phyloP scores from a whole-genome alignment of 2,797 vertebrate genomes.

The Astyanax mexicanus region DNA sequence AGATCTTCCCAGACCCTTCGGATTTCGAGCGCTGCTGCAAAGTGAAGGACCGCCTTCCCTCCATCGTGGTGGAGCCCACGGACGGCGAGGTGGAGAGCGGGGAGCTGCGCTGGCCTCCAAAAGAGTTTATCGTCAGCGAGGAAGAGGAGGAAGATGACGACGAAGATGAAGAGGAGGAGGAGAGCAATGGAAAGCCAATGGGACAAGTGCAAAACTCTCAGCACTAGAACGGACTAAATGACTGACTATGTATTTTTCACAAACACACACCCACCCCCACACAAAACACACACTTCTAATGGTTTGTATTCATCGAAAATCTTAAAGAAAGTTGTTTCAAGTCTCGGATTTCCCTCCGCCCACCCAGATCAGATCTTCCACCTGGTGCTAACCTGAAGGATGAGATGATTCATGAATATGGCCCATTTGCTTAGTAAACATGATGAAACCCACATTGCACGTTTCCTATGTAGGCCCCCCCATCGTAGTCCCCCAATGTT shows the following conservation, averaged over 20 bases:
- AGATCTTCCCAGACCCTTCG: conserved; percentile 97
- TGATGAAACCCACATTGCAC: neutral
- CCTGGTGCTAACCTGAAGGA: conserved; percentile 39
- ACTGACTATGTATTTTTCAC: neutral
- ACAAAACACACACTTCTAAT: neutral
- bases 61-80: conserved; percentile 95
- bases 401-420: neutral
- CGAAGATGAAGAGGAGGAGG: conserved; percentile 75
- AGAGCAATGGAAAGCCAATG: conserved; percentile 66
- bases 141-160: conserved; percentile 76
- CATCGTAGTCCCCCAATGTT: neutral
- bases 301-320: conserved; percentile 35
- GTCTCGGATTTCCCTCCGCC: neutral
- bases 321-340: conserved; percentile 22
- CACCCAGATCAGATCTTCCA: neutral
- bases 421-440: neutral
- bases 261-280: conserved; percentile 13
- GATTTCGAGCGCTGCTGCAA: conserved; percentile 97
- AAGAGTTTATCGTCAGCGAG: conserved; percentile 91
- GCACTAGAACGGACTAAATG: conserved; percentile 65
- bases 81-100: conserved; percentile 97
- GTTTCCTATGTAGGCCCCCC: neutral
- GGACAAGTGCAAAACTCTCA: conserved; percentile 74
- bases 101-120: conserved; percentile 96
- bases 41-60: conserved; percentile 95